Conservation (phyloP, 1,140 invertebrate genomes). For the Akabosia matsudoensis region DNA sequence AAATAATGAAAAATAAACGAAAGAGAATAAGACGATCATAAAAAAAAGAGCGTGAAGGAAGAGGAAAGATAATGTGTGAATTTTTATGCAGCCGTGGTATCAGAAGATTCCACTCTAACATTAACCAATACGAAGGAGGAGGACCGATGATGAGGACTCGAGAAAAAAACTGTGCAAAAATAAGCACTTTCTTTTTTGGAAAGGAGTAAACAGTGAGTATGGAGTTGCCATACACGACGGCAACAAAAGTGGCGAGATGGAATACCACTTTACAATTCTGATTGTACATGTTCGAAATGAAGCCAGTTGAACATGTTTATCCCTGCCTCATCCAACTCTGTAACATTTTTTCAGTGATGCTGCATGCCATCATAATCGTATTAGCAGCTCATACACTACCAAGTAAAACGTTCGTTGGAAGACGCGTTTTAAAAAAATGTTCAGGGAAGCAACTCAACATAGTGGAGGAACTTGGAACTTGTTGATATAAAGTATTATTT, state of each 20-base stretch:
- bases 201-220: neutral
- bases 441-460: neutral
- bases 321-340: neutral
- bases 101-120: neutral
- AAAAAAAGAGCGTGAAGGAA: neutral
- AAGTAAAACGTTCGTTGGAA: too few relatives aligned
- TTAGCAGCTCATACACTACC: neutral
- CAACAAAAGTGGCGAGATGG: neutral
- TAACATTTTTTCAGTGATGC: neutral
- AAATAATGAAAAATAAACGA: neutral
- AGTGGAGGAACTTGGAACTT: neutral
- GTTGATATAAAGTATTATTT: too few relatives aligned
- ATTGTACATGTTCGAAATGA: too few relatives aligned
- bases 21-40: neutral
- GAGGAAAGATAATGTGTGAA: neutral
- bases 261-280: neutral
- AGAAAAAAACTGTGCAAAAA: neutral
- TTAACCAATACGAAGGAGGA: neutral
- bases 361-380: neutral
- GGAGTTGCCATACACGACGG: neutral
- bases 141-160: neutral
- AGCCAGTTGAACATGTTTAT: too few relatives aligned
- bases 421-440: neutral
- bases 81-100: too few relatives aligned
- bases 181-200: neutral